These are phyloP conservation scores for Archocentrus centrarchus DNA, from an alignment of 2,113 vertebrate genomes.

Conservation along the genomic window DNA sequence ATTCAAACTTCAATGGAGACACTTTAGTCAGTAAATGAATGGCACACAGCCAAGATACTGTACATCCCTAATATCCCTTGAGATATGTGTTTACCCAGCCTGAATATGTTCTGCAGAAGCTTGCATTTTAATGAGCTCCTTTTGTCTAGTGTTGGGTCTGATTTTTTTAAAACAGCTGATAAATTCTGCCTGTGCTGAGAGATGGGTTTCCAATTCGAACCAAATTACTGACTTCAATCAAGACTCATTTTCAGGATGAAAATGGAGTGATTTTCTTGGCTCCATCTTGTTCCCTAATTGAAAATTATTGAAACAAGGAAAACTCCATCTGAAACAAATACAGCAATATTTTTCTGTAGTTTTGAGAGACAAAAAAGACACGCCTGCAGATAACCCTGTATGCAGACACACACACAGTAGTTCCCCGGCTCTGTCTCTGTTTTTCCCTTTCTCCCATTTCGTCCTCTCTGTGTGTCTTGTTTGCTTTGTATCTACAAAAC, in stretches of 20 bases:
- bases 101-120: not conserved
- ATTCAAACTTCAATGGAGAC: not conserved
- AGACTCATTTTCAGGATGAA: slow-evolving; percentile 27
- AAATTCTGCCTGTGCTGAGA: slow-evolving; percentile 12
- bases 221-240: slow-evolving; percentile 43
- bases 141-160: not conserved
- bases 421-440: not conserved
- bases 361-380: slow-evolving; percentile 3
- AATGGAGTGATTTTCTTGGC: slow-evolving; percentile 17
- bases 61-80: not conserved
- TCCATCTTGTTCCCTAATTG: slow-evolving; percentile 28
- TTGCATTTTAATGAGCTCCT: not conserved
- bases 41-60: not conserved
- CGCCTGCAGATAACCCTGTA: not conserved
- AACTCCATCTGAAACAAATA: slow-evolving; percentile 24
- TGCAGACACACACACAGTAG: not conserved
- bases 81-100: not conserved
- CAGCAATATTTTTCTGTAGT: not conserved
- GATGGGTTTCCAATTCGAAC: slow-evolving; percentile 25
- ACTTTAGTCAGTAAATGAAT: not conserved
- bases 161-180: slow-evolving; percentile 14
- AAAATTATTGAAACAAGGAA: slow-evolving; percentile 52
- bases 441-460: not conserved
- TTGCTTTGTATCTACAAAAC: slow-evolving; percentile 45
- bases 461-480: slow-evolving; percentile 46